A percentile compares a stretch with the other conserved stretches of the same genome.
These are phyloP conservation scores for Carettochelys insculpta DNA, from an alignment of 2,113 vertebrate species.

Conservation along the genomic window DNA sequence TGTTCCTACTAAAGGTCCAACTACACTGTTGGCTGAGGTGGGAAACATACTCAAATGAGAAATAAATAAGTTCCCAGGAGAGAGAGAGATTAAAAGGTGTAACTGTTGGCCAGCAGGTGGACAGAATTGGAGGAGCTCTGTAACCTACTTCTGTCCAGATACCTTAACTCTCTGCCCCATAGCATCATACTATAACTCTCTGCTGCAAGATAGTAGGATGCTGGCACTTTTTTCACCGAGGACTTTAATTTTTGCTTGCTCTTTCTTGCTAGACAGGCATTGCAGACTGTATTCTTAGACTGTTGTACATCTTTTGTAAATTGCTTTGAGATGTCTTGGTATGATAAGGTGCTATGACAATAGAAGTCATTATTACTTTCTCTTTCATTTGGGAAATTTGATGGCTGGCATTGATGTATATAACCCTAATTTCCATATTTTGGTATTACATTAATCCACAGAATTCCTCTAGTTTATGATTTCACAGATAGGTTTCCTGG, in stretches of 20 bases:
- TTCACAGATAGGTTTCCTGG: constrained; percentile 14
- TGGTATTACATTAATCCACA: constrained; percentile 40
- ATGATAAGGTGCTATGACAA: constrained; percentile 53
- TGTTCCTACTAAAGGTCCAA: background rate
- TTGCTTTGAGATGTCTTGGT: constrained; percentile 52
- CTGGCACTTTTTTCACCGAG: constrained; percentile 12
- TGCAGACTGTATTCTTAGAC: background rate
- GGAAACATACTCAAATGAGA: background rate
- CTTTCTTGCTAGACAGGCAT: constrained; percentile 32
- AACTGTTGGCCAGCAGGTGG: background rate
- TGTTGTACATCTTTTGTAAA: constrained; percentile 34
- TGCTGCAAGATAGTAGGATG: background rate
- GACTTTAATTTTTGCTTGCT: constrained; percentile 26
- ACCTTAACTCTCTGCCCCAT: too few species aligned
- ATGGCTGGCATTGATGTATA: constrained; percentile 51
- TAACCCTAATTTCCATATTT: constrained; percentile 40
- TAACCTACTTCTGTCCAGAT: constrained; percentile 10
- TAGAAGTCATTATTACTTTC: constrained; percentile 38
- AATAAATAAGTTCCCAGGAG: background rate
- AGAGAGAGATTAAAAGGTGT: background rate
- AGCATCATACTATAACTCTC: background rate
- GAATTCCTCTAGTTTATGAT: constrained; percentile 35
- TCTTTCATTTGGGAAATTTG: constrained; percentile 29
- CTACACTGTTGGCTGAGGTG: background rate
- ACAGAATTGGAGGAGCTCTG: background rate